Conservation (phyloP, 2,797 vertebrate species). For the Scolopax rusticola region DNA sequence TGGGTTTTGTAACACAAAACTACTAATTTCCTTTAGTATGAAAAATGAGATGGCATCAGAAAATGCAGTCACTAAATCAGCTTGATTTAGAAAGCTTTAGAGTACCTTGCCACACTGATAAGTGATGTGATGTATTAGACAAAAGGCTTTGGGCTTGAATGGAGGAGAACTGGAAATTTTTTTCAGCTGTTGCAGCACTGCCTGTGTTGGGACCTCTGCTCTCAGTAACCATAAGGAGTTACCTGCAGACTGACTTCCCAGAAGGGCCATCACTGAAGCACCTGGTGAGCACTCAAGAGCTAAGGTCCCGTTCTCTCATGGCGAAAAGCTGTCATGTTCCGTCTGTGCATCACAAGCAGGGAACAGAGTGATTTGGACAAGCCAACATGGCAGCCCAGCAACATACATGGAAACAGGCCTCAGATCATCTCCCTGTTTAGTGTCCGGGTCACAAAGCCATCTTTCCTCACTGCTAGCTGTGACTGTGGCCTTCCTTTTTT, state of each 20-base stretch:
- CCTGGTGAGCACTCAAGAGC: not conserved
- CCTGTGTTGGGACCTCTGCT: rapidly evolving
- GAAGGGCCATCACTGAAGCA: not conserved
- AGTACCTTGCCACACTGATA: rapidly evolving
- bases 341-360: not conserved
- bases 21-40: not conserved
- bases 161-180: not conserved
- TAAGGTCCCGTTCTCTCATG: not conserved
- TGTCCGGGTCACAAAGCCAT: not conserved
- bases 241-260: not conserved
- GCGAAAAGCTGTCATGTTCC: not conserved
- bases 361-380: not conserved
- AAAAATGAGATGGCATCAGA: not conserved
- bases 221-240: not conserved
- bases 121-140: not conserved
- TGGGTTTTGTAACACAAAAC: not conserved
- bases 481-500: not conserved
- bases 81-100: not conserved
- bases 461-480: not conserved
- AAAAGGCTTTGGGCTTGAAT: not conserved
- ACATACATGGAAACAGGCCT: not conserved
- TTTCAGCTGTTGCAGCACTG: rapidly evolving
- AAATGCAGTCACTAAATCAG: not conserved
- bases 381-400: not conserved
- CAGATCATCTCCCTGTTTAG: not conserved